phyloP scores from a whole-genome alignment of 2,888 invertebrate species.

The Amiota communis region DNA sequence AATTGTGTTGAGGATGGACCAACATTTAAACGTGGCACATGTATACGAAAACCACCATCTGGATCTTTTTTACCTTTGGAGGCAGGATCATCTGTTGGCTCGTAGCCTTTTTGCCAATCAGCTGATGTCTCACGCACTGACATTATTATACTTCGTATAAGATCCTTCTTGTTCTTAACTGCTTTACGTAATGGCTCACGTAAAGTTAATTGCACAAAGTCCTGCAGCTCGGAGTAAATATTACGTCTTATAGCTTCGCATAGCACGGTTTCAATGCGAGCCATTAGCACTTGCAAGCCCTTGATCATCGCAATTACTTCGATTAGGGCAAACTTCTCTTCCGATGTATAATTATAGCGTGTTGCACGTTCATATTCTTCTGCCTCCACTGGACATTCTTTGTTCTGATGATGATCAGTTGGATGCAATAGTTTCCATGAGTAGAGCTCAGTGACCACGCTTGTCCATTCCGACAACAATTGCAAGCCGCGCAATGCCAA shows the following conservation, averaged over 20 bases:
- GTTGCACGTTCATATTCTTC: conserved; percentile 99
- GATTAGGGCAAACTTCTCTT: conserved; percentile 97
- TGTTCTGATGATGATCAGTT: conserved; percentile 96
- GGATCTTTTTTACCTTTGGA: conserved; percentile 94
- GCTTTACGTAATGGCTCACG: conserved; percentile 96
- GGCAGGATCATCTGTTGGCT: conserved; percentile 93
- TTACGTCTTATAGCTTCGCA: conserved; percentile 91
- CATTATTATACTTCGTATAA: conserved; percentile 95
- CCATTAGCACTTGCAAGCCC: conserved; percentile 96
- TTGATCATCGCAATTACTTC: conserved; percentile 99
- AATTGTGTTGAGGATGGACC: conserved; percentile 95
- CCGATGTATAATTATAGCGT: conserved; percentile 96
- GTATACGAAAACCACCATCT: conserved; percentile 91
- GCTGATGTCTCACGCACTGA: conserved; percentile 98
- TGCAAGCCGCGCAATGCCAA: conserved; percentile 94
- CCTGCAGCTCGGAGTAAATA: conserved; percentile 96
- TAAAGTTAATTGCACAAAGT: conserved; percentile 92
- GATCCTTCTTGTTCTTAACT: conserved; percentile 97
- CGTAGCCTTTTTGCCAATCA: conserved; percentile 94
- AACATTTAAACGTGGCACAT: conserved; percentile 93
- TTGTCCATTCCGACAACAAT: conserved; percentile 96
- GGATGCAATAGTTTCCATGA: conserved; percentile 99
- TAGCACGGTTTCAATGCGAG: conserved; percentile 97
- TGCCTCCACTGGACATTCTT: conserved; percentile 94
- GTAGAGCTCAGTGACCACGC: conserved; percentile 95